Percentiles rank a stretch among this genome's conserved stretches.
Evolutionary conservation across 2,888 invertebrate species (phyloP).

Genomic region (Caenorhabditis drosophilae): DNA sequence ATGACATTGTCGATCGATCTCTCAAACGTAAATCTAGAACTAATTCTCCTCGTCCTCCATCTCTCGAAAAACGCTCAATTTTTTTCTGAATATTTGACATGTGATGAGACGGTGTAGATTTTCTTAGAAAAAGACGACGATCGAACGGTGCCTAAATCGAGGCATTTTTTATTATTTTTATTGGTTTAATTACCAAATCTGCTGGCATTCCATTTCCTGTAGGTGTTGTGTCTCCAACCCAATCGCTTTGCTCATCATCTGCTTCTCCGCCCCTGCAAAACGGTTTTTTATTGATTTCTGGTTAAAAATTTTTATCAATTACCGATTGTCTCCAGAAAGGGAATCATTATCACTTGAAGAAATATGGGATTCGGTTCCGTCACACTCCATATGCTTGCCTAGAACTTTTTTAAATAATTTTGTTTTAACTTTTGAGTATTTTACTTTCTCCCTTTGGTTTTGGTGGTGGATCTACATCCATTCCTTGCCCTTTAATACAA

Average conservation of each 20-base stretch:
- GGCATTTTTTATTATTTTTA: neutral
- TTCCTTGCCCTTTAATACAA: constrained; percentile 16
- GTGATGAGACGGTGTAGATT: constrained; percentile 20
- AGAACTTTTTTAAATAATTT: neutral
- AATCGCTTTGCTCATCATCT: constrained; percentile 65
- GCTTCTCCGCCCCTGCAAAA: constrained; percentile 34
- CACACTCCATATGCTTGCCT: constrained; percentile 42
- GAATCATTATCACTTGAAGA: constrained; percentile 41
- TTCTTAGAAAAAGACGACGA: constrained; percentile 13
- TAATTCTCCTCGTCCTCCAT: constrained; percentile 39
- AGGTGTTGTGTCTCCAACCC: constrained; percentile 50
- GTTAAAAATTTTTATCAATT: too few species aligned
- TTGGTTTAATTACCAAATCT: neutral
- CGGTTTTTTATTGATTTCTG: too few species aligned
- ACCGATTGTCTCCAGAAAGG: constrained; percentile 23
- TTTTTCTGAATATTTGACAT: constrained; percentile 28
- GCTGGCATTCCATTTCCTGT: constrained; percentile 4
- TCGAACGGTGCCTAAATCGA: constrained; percentile 21
- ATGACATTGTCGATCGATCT: constrained; percentile 37
- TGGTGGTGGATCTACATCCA: constrained; percentile 36
- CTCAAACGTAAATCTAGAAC: constrained; percentile 38
- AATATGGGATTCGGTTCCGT: constrained; percentile 46
- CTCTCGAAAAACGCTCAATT: constrained; percentile 39
- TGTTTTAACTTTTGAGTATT: neutral
- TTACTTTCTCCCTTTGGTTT: constrained; percentile 5